Percentiles rank a stretch among this genome's conserved stretches.
phyloP scores from a whole-genome alignment of 2,113 vertebrate genomes.

The Riparia riparia region DNA sequence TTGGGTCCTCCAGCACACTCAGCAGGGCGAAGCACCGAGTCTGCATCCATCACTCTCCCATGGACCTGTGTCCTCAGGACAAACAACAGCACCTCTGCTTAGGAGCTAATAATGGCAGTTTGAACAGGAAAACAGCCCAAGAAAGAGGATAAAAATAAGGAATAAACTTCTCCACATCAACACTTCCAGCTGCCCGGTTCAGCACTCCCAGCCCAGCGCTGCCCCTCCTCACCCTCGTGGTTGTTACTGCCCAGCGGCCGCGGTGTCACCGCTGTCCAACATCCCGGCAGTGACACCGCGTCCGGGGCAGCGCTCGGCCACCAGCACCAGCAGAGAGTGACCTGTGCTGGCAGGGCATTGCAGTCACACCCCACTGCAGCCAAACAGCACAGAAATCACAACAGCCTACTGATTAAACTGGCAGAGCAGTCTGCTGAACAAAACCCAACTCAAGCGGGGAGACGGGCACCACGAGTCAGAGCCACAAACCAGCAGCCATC shows the following conservation, averaged over 20 bases:
- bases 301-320: constrained; percentile 68
- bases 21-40: fast-evolving
- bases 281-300: constrained; percentile 55
- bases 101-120: background rate
- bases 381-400: constrained; percentile 74
- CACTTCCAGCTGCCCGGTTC: constrained; percentile 32
- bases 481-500: background rate
- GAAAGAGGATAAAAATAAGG: background rate
- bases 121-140: background rate
- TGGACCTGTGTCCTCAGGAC: background rate
- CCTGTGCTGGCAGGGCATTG: constrained; percentile 81
- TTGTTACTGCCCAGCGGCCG: constrained; percentile 60
- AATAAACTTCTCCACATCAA: background rate
- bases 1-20: background rate
- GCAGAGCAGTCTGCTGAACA: constrained; percentile 65
- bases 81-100: background rate
- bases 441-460: background rate
- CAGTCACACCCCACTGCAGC: constrained; percentile 65
- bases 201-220: background rate
- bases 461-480: background rate
- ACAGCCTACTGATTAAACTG: constrained; percentile 67
- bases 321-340: constrained; percentile 72
- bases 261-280: constrained; percentile 36
- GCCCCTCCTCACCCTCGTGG: constrained; percentile 64
- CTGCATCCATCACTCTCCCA: fast-evolving